phyloP scores from a whole-genome alignment of 2,113 vertebrate genomes.

The Zosterops borbonicus region DNA sequence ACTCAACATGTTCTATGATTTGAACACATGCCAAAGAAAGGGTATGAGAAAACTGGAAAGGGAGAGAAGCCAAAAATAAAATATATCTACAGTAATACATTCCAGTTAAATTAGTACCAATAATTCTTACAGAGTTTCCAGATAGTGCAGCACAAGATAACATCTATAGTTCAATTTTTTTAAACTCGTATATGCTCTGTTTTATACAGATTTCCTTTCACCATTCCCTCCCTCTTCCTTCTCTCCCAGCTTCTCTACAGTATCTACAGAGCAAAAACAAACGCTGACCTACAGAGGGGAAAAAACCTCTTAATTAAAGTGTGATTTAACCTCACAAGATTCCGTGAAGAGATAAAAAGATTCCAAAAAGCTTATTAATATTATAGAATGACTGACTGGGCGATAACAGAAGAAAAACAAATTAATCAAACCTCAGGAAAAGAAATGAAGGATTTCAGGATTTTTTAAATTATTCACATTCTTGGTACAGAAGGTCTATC shows the following conservation, averaged over 20 bases:
- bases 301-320: not conserved
- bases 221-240: not conserved
- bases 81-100: conserved; percentile 15
- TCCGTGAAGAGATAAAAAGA: conserved; percentile 17
- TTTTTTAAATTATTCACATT: conserved; percentile 15
- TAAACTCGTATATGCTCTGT: not conserved
- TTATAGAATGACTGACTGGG: not conserved
- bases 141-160: not conserved
- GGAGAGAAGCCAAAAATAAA: conserved; percentile 48
- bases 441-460: not conserved
- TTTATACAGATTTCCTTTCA: not conserved
- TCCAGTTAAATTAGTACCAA: conserved; percentile 45
- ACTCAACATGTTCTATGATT: not conserved
- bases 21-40: conserved; percentile 24
- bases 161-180: not conserved
- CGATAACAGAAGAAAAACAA: conserved; percentile 51
- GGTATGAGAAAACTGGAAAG: conserved; percentile 41
- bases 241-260: not conserved
- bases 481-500: not conserved
- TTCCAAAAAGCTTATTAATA: conserved; percentile 7
- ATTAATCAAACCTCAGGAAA: conserved; percentile 25
- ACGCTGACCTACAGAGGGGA: not conserved
- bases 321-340: conserved; percentile 13
- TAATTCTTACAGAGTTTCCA: conserved; percentile 40
- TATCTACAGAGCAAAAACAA: conserved; percentile 1